Conservation (phyloP, 2,888 invertebrate species). For the Bembecia ichneumoniformis region DNA sequence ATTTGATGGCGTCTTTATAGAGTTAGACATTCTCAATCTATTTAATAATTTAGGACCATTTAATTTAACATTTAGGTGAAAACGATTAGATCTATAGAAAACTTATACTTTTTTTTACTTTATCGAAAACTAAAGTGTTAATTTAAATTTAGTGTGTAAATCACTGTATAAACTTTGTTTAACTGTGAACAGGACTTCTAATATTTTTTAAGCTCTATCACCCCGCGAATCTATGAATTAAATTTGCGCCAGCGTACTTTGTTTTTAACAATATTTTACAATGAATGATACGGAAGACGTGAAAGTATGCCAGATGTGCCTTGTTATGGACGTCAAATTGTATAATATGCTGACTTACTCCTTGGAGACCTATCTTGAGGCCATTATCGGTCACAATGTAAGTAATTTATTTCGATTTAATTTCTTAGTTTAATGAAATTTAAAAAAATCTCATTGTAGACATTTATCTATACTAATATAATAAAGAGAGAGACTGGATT, state of each 20-base stretch:
- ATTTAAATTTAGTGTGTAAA: not conserved
- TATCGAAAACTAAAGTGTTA: not conserved
- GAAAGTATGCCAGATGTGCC: constrained; percentile 53
- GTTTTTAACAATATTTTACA: constrained; percentile 5
- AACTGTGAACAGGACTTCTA: constrained; percentile 37
- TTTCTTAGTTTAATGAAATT: no score
- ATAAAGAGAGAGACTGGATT: no score
- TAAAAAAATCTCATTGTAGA: no score
- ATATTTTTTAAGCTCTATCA: constrained; percentile 53
- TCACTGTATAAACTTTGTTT: not conserved
- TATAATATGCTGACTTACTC: constrained; percentile 33
- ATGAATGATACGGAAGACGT: constrained; percentile 32
- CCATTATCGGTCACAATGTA: constrained; percentile 41
- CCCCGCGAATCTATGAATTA: constrained; percentile 40
- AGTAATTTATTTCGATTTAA: constrained; percentile 13
- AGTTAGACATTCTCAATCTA: constrained; percentile 39
- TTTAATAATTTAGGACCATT: constrained; percentile 12
- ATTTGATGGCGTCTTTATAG: constrained; percentile 47
- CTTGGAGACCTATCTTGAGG: constrained; percentile 37
- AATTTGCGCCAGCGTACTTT: constrained; percentile 10
- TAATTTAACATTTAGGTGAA: not conserved
- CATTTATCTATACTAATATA: no score
- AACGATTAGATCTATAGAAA: not conserved
- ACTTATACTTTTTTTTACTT: not conserved
- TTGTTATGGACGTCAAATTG: constrained; percentile 43